A percentile compares a stretch with the other conserved stretches of the same genome.
phyloP scores from a whole-genome alignment of 1,140 invertebrate species.

The Paraescarpia echinospica region DNA sequence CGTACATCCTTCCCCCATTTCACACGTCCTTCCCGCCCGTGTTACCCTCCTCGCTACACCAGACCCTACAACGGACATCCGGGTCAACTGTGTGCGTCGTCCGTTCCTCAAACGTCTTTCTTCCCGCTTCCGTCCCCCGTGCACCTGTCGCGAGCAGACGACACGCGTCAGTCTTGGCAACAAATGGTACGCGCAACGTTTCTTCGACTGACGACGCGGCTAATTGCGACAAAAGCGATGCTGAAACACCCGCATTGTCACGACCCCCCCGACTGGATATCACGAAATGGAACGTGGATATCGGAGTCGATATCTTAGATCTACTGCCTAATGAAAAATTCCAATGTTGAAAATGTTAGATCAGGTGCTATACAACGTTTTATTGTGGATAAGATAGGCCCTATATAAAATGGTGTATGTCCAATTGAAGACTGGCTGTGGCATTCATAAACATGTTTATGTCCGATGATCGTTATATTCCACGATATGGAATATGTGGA shows the following conservation, averaged over 20 bases:
- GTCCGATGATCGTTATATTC: no score
- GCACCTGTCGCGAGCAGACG: background rate
- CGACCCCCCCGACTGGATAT: background rate
- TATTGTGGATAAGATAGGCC: no score
- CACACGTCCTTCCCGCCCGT: no score
- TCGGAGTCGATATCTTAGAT: background rate
- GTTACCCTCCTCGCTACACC: background rate
- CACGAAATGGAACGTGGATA: background rate
- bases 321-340: background rate
- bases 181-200: background rate
- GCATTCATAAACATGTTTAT: no score
- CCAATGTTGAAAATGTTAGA: background rate
- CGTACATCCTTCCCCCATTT: background rate
- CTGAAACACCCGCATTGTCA: background rate
- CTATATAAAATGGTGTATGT: no score
- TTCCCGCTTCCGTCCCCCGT: background rate
- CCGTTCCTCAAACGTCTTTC: background rate
- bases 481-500: no score
- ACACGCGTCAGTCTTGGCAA: background rate
- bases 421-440: no score
- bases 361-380: background rate
- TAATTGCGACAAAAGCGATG: background rate
- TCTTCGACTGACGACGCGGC: background rate
- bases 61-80: background rate
- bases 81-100: background rate